A percentile compares a stretch with the other conserved stretches of the same genome.
Conservation (phyloP, 2,797 vertebrate genomes). For the Mormyrops boulengeri region DNA sequence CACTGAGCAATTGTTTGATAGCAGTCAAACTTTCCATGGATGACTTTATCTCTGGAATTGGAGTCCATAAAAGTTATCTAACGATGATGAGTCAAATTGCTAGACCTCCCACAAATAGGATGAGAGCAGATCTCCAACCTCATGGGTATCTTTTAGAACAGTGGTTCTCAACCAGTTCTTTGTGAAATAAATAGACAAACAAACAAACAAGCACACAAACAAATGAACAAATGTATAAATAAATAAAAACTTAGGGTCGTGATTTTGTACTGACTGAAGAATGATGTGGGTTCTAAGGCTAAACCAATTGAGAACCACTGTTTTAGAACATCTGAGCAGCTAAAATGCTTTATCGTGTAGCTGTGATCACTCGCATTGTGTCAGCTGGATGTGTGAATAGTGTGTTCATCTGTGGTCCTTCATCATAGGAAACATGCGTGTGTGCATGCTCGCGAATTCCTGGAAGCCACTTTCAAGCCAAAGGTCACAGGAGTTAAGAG, state of each 20-base stretch:
- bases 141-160: background rate
- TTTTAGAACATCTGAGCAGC: background rate
- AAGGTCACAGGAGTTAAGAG: slow-evolving; percentile 49
- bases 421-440: background rate
- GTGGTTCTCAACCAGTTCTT: background rate
- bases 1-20: slow-evolving; percentile 35
- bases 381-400: background rate
- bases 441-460: slow-evolving; percentile 38
- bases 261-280: background rate
- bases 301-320: background rate
- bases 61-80: slow-evolving; percentile 11
- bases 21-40: slow-evolving; percentile 32
- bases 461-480: slow-evolving; percentile 36
- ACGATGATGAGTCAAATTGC: slow-evolving; percentile 24
- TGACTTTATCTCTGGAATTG: slow-evolving; percentile 29
- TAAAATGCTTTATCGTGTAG: background rate
- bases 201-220: background rate
- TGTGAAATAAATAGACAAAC: background rate
- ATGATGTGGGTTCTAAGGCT: background rate
- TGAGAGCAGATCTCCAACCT: background rate
- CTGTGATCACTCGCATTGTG: background rate
- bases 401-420: background rate
- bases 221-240: background rate
- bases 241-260: background rate
- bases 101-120: slow-evolving; percentile 43